Evolutionary conservation across 2,797 vertebrate genomes (phyloP).

Genomic region (Thaleichthys pacificus): DNA sequence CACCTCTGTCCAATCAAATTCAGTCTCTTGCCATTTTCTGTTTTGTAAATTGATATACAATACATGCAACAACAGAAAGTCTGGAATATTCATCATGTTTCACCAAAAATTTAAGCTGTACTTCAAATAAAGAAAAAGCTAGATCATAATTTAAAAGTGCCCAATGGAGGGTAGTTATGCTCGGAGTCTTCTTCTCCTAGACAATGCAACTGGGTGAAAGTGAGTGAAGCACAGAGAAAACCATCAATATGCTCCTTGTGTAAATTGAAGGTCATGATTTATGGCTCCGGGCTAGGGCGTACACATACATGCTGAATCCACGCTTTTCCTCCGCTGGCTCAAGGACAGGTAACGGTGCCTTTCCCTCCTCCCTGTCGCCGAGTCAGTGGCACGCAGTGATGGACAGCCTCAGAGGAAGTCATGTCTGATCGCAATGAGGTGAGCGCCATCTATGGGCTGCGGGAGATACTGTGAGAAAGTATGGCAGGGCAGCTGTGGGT

Average conservation of each 20-base stretch:
- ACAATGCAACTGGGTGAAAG: slow-evolving; percentile 68
- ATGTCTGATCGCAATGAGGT: slow-evolving; percentile 52
- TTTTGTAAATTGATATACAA: background rate
- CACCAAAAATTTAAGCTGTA: background rate
- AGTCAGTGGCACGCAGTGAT: slow-evolving; percentile 61
- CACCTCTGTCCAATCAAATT: background rate
- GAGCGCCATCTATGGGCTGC: slow-evolving; percentile 69
- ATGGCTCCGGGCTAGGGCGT: slow-evolving; percentile 58
- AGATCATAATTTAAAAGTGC: slow-evolving; percentile 43
- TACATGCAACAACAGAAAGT: background rate
- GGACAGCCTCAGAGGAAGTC: slow-evolving; percentile 49
- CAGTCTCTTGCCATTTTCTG: background rate
- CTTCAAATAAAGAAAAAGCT: background rate
- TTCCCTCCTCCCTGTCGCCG: slow-evolving; percentile 53
- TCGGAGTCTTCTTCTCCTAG: slow-evolving; percentile 61
- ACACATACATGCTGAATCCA: slow-evolving; percentile 72
- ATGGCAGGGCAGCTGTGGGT: background rate
- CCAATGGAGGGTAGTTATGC: slow-evolving; percentile 59
- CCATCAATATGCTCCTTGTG: slow-evolving; percentile 74
- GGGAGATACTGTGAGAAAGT: background rate
- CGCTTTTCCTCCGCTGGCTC: slow-evolving; percentile 62
- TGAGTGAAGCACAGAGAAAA: slow-evolving; percentile 71
- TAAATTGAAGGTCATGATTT: slow-evolving; percentile 77
- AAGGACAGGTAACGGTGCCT: slow-evolving; percentile 75
- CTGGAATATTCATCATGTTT: background rate